These are phyloP conservation scores for Masticophis lateralis DNA, from an alignment of 2,797 vertebrate species.

Conservation along the genomic window DNA sequence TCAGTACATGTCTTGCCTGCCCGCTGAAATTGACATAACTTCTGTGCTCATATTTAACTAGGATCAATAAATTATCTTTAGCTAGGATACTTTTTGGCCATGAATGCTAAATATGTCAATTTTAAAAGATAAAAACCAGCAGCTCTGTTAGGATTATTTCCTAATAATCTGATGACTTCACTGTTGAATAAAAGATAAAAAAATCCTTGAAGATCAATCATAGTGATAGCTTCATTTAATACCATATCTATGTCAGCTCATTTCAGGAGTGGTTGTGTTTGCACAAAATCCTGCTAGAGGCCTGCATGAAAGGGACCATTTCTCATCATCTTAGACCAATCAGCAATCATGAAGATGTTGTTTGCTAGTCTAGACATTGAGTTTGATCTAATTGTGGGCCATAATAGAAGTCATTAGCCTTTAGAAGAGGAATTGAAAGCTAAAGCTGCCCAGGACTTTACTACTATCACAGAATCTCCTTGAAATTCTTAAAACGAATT, in stretches of 20 bases:
- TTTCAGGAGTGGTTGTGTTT: not conserved
- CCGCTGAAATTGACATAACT: not conserved
- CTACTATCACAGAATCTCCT: not conserved
- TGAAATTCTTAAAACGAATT: not conserved
- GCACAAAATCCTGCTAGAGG: not conserved
- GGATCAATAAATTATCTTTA: not conserved
- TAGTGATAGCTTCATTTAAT: not conserved
- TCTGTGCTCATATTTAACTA: not conserved
- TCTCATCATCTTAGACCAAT: not conserved
- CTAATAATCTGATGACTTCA: not conserved
- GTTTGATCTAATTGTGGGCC: not conserved
- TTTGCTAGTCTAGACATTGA: not conserved
- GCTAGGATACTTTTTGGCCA: not conserved
- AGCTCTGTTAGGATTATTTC: not conserved
- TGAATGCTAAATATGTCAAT: not conserved
- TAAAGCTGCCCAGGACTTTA: not conserved
- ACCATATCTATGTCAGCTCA: not conserved
- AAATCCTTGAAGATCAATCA: not conserved
- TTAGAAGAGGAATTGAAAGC: not conserved
- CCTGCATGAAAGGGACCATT: not conserved
- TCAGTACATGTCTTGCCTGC: not conserved
- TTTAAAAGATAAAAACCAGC: not conserved
- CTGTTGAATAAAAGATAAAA: not conserved
- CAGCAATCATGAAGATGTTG: not conserved
- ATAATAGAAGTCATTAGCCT: not conserved